phyloP scores from a whole-genome alignment of 2,113 vertebrate genomes.

The Aviceda subcristata region DNA sequence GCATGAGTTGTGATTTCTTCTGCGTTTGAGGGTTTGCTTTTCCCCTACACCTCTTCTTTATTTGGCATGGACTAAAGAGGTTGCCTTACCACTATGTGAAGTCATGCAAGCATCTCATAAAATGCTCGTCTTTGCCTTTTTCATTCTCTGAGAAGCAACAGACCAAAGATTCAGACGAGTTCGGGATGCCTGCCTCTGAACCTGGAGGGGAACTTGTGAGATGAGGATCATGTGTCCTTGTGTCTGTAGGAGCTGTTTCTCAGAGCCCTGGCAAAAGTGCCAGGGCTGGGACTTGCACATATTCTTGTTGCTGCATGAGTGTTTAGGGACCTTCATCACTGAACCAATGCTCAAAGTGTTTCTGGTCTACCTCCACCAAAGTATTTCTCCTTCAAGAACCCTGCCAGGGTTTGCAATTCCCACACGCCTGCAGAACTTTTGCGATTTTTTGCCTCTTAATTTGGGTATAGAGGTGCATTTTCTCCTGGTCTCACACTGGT shows the following conservation, averaged over 20 bases:
- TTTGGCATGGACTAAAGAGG: background rate
- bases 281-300: background rate
- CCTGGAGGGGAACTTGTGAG: background rate
- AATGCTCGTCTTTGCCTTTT: background rate
- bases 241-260: background rate
- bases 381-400: background rate
- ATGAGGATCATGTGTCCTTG: background rate
- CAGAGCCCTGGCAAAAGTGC: background rate
- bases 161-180: background rate
- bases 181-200: background rate
- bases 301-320: background rate
- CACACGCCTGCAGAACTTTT: background rate
- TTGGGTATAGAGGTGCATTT: background rate
- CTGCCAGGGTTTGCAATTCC: background rate
- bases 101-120: background rate
- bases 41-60: background rate
- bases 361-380: background rate
- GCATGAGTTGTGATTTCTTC: background rate
- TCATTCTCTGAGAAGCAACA: background rate
- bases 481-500: background rate
- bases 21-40: background rate
- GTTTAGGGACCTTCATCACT: background rate
- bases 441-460: background rate
- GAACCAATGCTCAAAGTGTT: background rate
- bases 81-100: background rate